Evolutionary conservation across 1,140 invertebrate genomes (phyloP).

Genomic region (Colletes gigas): DNA sequence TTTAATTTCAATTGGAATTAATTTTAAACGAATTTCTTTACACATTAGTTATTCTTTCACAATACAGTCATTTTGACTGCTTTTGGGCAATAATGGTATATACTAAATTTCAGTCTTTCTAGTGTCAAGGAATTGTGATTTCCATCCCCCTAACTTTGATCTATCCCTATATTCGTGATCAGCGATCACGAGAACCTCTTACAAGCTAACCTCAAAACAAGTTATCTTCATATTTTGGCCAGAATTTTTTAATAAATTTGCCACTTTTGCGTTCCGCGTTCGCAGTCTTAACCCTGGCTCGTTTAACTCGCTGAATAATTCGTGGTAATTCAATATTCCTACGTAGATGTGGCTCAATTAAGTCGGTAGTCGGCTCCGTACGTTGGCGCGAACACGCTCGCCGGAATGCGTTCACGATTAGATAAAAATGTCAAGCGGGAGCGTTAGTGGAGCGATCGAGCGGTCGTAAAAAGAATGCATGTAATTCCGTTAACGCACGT

Average conservation of each 20-base stretch:
- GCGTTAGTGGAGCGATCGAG: background rate
- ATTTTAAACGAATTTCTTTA: too few species aligned
- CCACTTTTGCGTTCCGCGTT: background rate
- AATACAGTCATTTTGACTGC: too few species aligned
- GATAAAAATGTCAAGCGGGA: conserved; percentile 31
- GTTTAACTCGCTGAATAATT: conserved; percentile 33
- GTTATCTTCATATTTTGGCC: too few species aligned
- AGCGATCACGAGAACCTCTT: too few species aligned
- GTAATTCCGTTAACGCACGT: conserved; percentile 23
- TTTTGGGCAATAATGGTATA: too few species aligned
- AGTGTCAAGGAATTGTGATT: too few species aligned
- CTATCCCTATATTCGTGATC: too few species aligned
- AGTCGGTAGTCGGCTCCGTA: background rate
- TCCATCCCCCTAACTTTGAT: too few species aligned
- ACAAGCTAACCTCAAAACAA: too few species aligned
- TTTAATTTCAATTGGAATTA: too few species aligned
- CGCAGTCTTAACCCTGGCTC: conserved; percentile 26
- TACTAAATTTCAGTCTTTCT: too few species aligned
- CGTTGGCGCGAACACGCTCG: background rate
- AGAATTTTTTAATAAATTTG: background rate
- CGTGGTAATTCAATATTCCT: conserved; percentile 34
- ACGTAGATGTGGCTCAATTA: conserved; percentile 2
- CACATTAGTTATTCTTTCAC: too few species aligned
- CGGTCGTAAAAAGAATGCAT: conserved; percentile 27
- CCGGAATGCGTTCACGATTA: conserved; percentile 43